Evolutionary conservation across 2,888 invertebrate species (phyloP).

Genomic region (Drosophila acutilabella): DNA sequence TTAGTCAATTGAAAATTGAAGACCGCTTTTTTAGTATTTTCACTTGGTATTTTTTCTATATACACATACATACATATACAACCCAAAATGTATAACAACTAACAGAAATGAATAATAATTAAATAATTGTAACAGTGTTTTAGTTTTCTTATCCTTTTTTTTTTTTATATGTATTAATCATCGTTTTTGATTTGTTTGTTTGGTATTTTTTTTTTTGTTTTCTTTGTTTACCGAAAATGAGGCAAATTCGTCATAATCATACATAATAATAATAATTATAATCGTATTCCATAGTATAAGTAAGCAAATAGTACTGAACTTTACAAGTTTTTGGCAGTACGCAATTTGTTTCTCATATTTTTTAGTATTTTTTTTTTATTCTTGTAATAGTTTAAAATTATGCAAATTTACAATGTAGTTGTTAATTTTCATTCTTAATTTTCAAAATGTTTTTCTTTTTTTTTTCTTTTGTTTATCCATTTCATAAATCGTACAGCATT

Average conservation of each 20-base stretch:
- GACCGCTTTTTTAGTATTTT: constrained; percentile 64
- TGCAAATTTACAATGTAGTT: constrained; percentile 62
- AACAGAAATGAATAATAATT: constrained; percentile 55
- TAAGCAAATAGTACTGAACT: constrained; percentile 81
- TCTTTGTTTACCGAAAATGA: constrained; percentile 72
- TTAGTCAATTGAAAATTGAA: constrained; percentile 53
- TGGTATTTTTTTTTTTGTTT: constrained; percentile 43
- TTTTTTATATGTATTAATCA: constrained; percentile 37
- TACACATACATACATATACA: constrained; percentile 70
- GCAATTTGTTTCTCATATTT: constrained; percentile 56
- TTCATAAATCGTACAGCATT: constrained; percentile 35
- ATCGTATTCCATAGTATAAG: constrained; percentile 39
- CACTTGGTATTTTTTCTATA: constrained; percentile 58
- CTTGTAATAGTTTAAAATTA: constrained; percentile 58
- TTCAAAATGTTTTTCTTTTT: neutral
- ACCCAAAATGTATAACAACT: constrained; percentile 59
- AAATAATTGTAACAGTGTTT: constrained; percentile 55
- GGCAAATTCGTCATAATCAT: constrained; percentile 58
- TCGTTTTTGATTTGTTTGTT: constrained; percentile 27
- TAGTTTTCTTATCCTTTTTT: constrained; percentile 30
- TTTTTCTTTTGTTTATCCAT: constrained; percentile 5
- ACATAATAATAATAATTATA: constrained; percentile 29
- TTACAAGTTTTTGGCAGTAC: constrained; percentile 84
- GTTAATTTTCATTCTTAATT: constrained; percentile 33
- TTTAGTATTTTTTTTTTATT: constrained; percentile 18